Conservation (phyloP, 2,888 invertebrate genomes). For the Platycnemis pennipes region DNA sequence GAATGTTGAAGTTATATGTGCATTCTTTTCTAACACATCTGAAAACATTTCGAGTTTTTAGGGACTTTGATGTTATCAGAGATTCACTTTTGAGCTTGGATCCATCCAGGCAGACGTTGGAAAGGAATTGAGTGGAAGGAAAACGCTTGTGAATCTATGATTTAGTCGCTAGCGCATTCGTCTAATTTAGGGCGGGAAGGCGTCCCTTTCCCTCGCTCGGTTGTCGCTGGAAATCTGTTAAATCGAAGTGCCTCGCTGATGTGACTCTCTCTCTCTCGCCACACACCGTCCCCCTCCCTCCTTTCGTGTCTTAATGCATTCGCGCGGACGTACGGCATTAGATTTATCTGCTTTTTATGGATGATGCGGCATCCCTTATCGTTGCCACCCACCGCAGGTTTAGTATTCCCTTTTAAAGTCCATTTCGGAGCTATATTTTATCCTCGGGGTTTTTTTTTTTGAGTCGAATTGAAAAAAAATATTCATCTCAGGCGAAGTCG, state of each 20-base stretch:
- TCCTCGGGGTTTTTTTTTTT: background rate
- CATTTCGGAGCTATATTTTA: slow-evolving; percentile 16
- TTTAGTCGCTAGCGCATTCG: background rate
- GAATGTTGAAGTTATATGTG: too few species aligned
- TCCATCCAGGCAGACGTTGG: background rate
- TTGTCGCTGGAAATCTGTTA: background rate
- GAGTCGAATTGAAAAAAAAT: slow-evolving; percentile 14
- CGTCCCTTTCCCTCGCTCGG: background rate
- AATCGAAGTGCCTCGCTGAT: background rate
- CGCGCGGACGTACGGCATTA: slow-evolving; percentile 10
- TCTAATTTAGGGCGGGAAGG: background rate
- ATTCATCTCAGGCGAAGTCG: background rate
- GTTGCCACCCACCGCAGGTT: background rate
- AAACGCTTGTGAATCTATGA: background rate
- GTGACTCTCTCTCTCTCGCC: background rate
- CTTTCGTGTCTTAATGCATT: background rate
- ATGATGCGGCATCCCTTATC: slow-evolving; percentile 11
- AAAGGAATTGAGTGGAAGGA: background rate
- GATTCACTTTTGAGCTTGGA: background rate
- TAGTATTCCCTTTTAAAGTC: slow-evolving; percentile 22
- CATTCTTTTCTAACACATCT: too few species aligned
- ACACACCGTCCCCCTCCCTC: background rate
- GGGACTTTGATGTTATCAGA: background rate
- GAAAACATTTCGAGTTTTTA: background rate
- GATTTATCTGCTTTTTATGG: slow-evolving; percentile 39